phyloP scores from a whole-genome alignment of 2,113 vertebrate genomes.

The Cryptomyrus ogoouensis region DNA sequence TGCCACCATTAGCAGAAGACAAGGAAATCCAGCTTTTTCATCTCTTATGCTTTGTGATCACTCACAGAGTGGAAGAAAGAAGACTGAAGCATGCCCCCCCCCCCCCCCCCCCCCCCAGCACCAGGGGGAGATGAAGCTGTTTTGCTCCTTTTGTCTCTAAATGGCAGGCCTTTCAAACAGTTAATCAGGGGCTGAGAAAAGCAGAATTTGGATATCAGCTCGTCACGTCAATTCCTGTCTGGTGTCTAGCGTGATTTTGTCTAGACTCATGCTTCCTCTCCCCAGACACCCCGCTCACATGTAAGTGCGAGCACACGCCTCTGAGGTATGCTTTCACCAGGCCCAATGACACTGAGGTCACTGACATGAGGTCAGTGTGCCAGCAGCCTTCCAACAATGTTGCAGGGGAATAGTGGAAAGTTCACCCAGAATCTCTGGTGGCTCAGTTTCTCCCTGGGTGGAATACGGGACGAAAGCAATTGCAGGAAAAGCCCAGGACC shows the following conservation, averaged over 20 bases:
- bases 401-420: not conserved
- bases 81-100: not conserved
- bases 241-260: not conserved
- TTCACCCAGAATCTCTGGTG: not conserved
- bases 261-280: not conserved
- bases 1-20: not conserved
- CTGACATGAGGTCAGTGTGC: not conserved
- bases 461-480: not conserved
- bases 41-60: not conserved
- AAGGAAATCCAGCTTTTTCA: slow-evolving; percentile 1
- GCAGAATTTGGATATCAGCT: not conserved
- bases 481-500: not conserved
- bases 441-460: not conserved
- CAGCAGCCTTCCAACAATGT: not conserved
- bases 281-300: not conserved
- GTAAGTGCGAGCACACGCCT: not conserved
- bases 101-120: not conserved
- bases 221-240: not conserved
- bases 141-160: slow-evolving; percentile 5
- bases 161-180: not conserved
- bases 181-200: not conserved
- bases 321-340: not conserved
- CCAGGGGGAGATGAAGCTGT: not conserved
- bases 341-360: not conserved
- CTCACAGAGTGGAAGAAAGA: not conserved